Evolutionary conservation across 2,888 invertebrate species (phyloP).

Genomic region (Volucella zonaria): DNA sequence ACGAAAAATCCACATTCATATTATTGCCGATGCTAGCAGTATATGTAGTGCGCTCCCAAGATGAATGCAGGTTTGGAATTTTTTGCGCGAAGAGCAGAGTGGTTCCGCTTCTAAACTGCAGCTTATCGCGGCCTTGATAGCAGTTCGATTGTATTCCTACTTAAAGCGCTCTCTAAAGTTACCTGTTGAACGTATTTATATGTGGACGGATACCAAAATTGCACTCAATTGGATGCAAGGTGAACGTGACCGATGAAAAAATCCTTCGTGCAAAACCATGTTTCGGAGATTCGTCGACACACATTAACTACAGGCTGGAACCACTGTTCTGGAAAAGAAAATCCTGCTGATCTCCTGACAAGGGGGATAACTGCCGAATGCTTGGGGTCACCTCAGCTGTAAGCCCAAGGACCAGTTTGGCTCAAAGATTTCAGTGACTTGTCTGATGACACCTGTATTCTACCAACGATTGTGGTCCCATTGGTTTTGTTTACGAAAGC

Average conservation of each 20-base stretch:
- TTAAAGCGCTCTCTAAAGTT: no score
- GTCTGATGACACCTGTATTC: not conserved
- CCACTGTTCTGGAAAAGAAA: slow-evolving; percentile 20
- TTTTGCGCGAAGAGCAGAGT: slow-evolving; percentile 11
- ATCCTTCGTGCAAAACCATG: slow-evolving; percentile 20
- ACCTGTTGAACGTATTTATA: no score
- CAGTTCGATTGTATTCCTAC: no score
- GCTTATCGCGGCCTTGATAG: no score
- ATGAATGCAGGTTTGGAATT: slow-evolving; percentile 12
- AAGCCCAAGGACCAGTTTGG: slow-evolving; percentile 22
- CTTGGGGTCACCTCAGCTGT: slow-evolving; percentile 21
- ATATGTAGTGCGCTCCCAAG: no score
- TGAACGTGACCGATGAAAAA: slow-evolving; percentile 11
- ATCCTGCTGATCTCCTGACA: slow-evolving; percentile 25
- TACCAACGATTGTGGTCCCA: not conserved
- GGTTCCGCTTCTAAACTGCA: not conserved
- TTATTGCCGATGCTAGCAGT: slow-evolving; percentile 30
- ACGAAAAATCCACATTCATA: not conserved
- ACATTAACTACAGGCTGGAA: slow-evolving; percentile 15
- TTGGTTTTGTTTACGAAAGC: slow-evolving; percentile 15
- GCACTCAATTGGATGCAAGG: slow-evolving; percentile 29
- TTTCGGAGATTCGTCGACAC: slow-evolving; percentile 19
- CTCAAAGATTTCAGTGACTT: slow-evolving; percentile 13
- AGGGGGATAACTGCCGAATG: slow-evolving; percentile 11
- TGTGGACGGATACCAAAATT: not conserved